These are phyloP conservation scores for Amblyopsis hoosieri DNA, from an alignment of 2,797 vertebrate genomes.

Conservation along the genomic window DNA sequence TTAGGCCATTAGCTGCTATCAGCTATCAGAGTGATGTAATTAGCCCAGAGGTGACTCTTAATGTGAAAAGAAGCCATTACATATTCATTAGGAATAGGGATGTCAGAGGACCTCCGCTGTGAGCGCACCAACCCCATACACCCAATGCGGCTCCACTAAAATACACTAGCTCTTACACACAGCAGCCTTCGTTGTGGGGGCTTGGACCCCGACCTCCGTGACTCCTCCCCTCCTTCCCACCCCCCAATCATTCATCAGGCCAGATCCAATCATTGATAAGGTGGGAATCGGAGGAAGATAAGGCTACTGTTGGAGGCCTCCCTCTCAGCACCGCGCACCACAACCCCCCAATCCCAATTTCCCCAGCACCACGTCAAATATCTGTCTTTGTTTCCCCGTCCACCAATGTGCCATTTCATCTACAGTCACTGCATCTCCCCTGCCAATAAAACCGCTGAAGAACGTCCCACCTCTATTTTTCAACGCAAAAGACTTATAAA, in stretches of 20 bases:
- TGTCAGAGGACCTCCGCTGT: too few relatives aligned
- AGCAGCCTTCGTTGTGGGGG: too few relatives aligned
- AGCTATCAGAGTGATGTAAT: conserved; percentile 70
- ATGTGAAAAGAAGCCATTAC: too few relatives aligned
- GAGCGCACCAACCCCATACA: too few relatives aligned
- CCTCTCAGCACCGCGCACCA: conserved; percentile 41
- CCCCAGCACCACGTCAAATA: conserved; percentile 47
- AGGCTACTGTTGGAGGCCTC: conserved; percentile 58
- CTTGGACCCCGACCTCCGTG: too few relatives aligned
- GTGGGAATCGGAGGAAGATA: conserved; percentile 71
- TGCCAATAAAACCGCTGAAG: neutral
- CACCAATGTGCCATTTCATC: conserved; percentile 36
- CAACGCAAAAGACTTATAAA: too few relatives aligned
- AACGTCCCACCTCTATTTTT: too few relatives aligned
- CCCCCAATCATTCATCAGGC: conserved; percentile 64
- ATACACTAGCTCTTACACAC: too few relatives aligned
- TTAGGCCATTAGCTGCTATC: conserved; percentile 80
- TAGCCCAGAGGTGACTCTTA: conserved; percentile 40
- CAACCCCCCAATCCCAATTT: neutral
- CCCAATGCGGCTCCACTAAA: too few relatives aligned
- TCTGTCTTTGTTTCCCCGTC: conserved; percentile 20
- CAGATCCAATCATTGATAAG: conserved; percentile 79
- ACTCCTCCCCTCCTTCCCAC: too few relatives aligned
- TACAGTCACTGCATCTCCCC: conserved; percentile 4
- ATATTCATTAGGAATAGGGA: neutral